phyloP scores from a whole-genome alignment of 2,888 invertebrate species.

The Acanthosepion pharaonis region DNA sequence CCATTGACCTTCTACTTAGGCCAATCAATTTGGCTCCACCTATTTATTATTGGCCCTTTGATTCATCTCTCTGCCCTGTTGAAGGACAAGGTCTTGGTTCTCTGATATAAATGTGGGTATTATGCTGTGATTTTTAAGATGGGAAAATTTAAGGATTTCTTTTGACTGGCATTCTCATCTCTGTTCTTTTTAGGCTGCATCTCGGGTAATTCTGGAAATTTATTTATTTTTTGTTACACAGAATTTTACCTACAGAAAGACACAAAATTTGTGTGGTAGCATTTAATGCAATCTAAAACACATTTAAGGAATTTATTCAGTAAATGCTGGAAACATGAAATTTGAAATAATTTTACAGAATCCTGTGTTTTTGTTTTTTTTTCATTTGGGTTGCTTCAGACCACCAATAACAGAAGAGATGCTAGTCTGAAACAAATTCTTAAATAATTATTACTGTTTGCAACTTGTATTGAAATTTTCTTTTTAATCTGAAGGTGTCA shows the following conservation, averaged over 20 bases:
- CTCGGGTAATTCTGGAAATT: background rate
- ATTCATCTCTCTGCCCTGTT: background rate
- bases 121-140: background rate
- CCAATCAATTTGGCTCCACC: background rate
- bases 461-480: background rate
- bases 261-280: too few relatives aligned
- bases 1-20: background rate
- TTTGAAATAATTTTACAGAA: too few relatives aligned
- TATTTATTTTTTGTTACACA: too few relatives aligned
- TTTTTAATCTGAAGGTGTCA: background rate
- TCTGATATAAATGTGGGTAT: background rate
- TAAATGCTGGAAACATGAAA: too few relatives aligned
- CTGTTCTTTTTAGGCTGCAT: background rate
- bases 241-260: too few relatives aligned
- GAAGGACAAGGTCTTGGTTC: constrained; percentile 6
- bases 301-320: too few relatives aligned
- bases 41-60: background rate
- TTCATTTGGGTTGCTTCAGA: too few relatives aligned
- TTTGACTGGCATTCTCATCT: background rate
- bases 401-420: background rate
- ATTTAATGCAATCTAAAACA: too few relatives aligned
- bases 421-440: background rate
- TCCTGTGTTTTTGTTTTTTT: too few relatives aligned
- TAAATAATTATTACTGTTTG: background rate
- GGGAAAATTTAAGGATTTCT: background rate